A percentile compares a stretch with the other conserved stretches of the same genome.
phyloP scores from a whole-genome alignment of 2,797 vertebrate genomes.

The Poeciliopsis turneri region DNA sequence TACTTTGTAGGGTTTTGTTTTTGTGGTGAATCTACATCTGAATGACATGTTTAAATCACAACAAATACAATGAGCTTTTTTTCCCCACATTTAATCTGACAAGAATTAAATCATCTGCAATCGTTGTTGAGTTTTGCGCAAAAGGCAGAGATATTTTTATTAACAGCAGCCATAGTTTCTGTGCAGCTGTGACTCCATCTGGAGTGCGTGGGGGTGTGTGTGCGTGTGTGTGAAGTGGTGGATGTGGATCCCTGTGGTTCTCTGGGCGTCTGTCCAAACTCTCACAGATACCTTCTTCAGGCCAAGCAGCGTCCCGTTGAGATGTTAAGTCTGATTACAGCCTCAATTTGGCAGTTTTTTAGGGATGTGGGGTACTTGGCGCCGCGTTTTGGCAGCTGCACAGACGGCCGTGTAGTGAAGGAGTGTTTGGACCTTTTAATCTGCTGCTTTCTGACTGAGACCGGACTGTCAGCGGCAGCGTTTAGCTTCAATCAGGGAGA shows the following conservation, averaged over 20 bases:
- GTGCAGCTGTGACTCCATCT: constrained; percentile 22
- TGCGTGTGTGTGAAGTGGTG: constrained; percentile 11
- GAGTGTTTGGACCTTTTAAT: constrained; percentile 32
- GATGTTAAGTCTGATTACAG: constrained; percentile 41
- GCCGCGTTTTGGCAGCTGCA: constrained; percentile 8
- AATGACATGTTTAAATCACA: background rate
- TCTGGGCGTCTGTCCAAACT: constrained; percentile 49
- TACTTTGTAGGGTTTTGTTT: too few relatives aligned
- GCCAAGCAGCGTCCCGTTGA: constrained; percentile 16
- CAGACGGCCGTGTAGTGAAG: constrained; percentile 25
- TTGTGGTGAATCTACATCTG: background rate
- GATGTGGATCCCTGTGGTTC: constrained; percentile 46
- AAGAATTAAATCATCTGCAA: background rate
- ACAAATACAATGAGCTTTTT: too few relatives aligned
- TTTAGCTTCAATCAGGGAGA: constrained; percentile 8
- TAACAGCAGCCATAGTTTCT: constrained; percentile 25
- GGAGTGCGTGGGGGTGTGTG: background rate
- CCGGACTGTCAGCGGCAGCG: background rate
- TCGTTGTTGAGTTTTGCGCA: background rate
- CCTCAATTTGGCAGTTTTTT: constrained; percentile 26
- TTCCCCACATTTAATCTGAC: background rate
- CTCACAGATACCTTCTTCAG: constrained; percentile 19
- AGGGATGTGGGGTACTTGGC: constrained; percentile 20
- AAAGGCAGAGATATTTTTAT: constrained; percentile 2
- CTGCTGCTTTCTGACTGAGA: constrained; percentile 18